Conservation (phyloP, 1,140 invertebrate species). For the Drosophila sp. region DNA sequence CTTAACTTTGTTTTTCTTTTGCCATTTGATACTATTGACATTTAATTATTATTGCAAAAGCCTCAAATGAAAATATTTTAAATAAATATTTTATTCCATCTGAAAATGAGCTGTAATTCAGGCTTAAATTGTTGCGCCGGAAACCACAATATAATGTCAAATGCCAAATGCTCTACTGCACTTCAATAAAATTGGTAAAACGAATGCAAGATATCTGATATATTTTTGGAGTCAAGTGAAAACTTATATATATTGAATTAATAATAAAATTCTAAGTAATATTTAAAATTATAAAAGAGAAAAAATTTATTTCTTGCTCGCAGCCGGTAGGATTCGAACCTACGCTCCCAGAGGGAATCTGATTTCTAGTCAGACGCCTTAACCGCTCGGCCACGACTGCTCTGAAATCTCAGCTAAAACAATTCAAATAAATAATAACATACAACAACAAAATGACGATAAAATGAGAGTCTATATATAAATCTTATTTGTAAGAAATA, state of each 20-base stretch:
- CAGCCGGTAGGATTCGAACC: slow-evolving; percentile 94
- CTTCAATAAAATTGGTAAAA: background rate
- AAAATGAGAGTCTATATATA: no score
- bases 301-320: slow-evolving; percentile 78
- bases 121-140: slow-evolving; percentile 54
- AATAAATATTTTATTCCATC: slow-evolving; percentile 62
- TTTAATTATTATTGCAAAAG: slow-evolving; percentile 62
- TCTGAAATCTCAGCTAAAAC: background rate
- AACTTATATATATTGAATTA: background rate
- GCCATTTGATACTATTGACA: slow-evolving; percentile 70
- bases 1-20: slow-evolving; percentile 15
- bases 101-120: slow-evolving; percentile 60
- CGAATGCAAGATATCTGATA: no score
- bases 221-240: no score
- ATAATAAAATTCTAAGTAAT: background rate
- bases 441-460: slow-evolving; percentile 28
- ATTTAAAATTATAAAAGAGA: background rate
- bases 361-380: slow-evolving; percentile 94
- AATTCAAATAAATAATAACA: background rate
- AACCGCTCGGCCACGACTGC: slow-evolving; percentile 94
- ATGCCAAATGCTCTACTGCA: slow-evolving; percentile 28
- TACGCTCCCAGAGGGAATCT: slow-evolving; percentile 94
- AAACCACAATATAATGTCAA: slow-evolving; percentile 74
- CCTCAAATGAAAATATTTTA: slow-evolving; percentile 59
- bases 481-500: background rate